Percentiles rank a stretch among this genome's conserved stretches.
Conservation (phyloP, 1,140 invertebrate species). For the Eumeta japonica region DNA sequence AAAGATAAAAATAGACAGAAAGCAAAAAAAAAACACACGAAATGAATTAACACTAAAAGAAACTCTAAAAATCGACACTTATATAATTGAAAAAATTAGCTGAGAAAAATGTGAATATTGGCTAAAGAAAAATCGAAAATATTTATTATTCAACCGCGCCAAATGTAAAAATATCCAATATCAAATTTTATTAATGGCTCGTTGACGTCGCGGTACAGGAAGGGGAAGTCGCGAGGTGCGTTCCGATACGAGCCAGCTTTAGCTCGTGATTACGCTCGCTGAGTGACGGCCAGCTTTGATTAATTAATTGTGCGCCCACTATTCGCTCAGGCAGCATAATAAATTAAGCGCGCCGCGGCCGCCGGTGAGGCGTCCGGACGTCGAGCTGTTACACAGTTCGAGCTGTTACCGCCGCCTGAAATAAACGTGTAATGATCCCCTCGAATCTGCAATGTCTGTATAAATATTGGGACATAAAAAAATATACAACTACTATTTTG, state of each 20-base stretch:
- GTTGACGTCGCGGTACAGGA: slow-evolving; percentile 48
- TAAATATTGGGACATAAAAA: not conserved
- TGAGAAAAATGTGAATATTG: no score
- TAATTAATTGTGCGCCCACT: slow-evolving; percentile 45
- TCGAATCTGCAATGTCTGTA: no score
- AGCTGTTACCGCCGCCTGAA: not conserved
- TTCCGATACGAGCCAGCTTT: slow-evolving; percentile 27
- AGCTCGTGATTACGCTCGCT: slow-evolving; percentile 40
- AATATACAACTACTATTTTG: not conserved
- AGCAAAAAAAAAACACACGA: no score
- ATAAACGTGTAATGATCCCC: no score
- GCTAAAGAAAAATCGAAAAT: slow-evolving; percentile 10
- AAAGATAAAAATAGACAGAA: no score
- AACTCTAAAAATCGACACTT: no score
- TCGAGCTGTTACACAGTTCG: slow-evolving; percentile 18
- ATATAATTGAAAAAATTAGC: no score
- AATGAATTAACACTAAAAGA: no score
- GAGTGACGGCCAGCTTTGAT: slow-evolving; percentile 50
- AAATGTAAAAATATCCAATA: slow-evolving; percentile 38
- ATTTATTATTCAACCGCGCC: slow-evolving; percentile 30
- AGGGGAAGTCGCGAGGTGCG: slow-evolving; percentile 39
- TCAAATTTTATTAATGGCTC: slow-evolving; percentile 46
- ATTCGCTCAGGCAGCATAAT: slow-evolving; percentile 39
- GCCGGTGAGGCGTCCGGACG: slow-evolving; percentile 49
- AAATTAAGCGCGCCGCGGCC: slow-evolving; percentile 47